Conservation (phyloP, 2,888 invertebrate species). For the Melikaiella ostensackeni region DNA sequence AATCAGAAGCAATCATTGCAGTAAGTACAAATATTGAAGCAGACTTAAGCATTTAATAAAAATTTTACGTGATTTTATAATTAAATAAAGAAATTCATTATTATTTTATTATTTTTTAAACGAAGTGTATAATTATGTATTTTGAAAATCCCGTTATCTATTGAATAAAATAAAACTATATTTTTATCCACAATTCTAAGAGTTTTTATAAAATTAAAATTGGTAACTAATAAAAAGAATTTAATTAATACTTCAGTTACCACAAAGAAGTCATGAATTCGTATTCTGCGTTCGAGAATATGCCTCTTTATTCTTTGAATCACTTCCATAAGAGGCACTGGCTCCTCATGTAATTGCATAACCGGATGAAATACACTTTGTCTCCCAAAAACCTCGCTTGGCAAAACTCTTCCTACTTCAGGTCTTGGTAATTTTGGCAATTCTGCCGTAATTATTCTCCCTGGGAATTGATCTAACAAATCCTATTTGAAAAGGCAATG, state of each 20-base stretch:
- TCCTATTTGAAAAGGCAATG: conserved; percentile 71
- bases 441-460: conserved; percentile 83
- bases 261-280: conserved; percentile 85
- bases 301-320: conserved; percentile 84
- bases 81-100: no score
- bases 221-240: neutral
- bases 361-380: conserved; percentile 82
- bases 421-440: conserved; percentile 84
- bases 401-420: conserved; percentile 80
- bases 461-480: conserved; percentile 81
- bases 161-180: no score
- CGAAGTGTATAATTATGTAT: no score
- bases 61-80: no score
- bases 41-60: no score
- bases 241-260: conserved; percentile 70
- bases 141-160: no score
- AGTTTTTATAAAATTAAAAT: neutral
- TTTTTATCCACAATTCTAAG: neutral
- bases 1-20: no score
- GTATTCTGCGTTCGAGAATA: conserved; percentile 82
- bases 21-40: no score
- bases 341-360: conserved; percentile 77
- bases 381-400: conserved; percentile 79
- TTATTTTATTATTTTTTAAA: no score
- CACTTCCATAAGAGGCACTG: conserved; percentile 79